A percentile compares a stretch with the other conserved stretches of the same genome.
phyloP scores from a whole-genome alignment of 2,113 vertebrate genomes.

The Casuarius casuarius region DNA sequence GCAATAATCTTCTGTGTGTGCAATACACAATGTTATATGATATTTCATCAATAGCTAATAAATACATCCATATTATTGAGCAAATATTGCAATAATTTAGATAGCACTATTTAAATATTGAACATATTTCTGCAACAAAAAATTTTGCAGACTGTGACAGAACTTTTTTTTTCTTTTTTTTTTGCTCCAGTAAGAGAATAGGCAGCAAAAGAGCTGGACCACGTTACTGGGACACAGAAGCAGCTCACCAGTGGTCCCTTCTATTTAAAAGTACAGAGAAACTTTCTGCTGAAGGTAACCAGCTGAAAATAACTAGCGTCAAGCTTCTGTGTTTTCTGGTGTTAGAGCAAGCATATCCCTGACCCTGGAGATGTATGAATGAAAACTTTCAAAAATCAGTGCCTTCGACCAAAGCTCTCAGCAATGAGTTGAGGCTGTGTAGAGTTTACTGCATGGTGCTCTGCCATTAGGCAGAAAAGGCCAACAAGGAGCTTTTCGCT shows the following conservation, averaged over 20 bases:
- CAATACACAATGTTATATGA: background rate
- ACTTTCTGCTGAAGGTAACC: background rate
- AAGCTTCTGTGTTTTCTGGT: background rate
- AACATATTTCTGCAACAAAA: background rate
- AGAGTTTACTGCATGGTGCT: background rate
- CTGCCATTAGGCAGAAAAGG: background rate
- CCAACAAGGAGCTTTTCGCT: background rate
- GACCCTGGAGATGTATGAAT: background rate
- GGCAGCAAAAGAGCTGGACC: background rate
- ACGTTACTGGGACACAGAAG: background rate
- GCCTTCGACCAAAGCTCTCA: background rate
- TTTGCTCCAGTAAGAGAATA: background rate
- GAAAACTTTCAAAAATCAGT: background rate
- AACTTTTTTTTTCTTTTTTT: background rate
- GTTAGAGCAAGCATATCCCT: background rate
- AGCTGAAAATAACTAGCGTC: background rate
- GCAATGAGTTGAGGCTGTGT: background rate
- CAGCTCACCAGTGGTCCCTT: background rate
- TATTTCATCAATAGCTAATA: background rate
- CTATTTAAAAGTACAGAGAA: background rate
- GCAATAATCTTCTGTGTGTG: background rate
- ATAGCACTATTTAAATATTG: background rate
- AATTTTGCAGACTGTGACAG: background rate
- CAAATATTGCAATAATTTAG: background rate
- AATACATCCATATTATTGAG: background rate